Conservation (phyloP, 2,797 vertebrate species). For the Coluber constrictor region DNA sequence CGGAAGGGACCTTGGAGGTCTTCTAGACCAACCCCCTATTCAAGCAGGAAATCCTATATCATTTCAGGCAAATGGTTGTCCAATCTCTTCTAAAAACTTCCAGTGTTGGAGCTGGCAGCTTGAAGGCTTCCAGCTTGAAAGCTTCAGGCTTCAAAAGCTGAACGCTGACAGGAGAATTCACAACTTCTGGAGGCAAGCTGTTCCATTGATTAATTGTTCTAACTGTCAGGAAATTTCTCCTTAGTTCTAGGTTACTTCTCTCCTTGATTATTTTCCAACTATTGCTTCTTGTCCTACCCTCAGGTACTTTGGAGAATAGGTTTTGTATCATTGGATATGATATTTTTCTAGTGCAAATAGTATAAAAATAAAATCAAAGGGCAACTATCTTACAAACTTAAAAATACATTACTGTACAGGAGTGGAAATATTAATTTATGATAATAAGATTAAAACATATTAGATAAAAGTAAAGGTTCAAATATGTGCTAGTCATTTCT, state of each 20-base stretch:
- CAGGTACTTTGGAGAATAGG: not conserved
- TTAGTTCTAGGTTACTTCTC: not conserved
- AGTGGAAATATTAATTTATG: constrained; percentile 19
- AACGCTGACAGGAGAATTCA: too few relatives aligned
- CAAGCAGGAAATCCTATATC: too few relatives aligned
- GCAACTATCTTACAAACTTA: constrained; percentile 34
- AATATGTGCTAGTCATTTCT: too few relatives aligned
- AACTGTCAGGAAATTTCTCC: not conserved
- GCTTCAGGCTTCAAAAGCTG: too few relatives aligned
- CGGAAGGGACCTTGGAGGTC: not conserved
- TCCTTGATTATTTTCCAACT: not conserved
- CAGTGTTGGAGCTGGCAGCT: too few relatives aligned
- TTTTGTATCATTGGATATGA: constrained; percentile 20
- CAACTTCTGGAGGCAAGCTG: too few relatives aligned
- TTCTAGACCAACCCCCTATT: too few relatives aligned
- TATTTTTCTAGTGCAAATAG: constrained; percentile 28
- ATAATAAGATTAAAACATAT: constrained; percentile 3
- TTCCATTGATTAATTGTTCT: not conserved
- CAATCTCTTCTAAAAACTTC: too few relatives aligned
- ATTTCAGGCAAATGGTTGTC: too few relatives aligned
- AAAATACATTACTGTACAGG: not conserved
- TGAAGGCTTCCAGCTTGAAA: too few relatives aligned
- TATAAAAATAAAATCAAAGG: constrained; percentile 24
- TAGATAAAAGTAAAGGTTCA: not conserved
- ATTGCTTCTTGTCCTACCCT: not conserved